Conservation (phyloP, 2,888 invertebrate genomes). For the Eubasilissa splendida region DNA sequence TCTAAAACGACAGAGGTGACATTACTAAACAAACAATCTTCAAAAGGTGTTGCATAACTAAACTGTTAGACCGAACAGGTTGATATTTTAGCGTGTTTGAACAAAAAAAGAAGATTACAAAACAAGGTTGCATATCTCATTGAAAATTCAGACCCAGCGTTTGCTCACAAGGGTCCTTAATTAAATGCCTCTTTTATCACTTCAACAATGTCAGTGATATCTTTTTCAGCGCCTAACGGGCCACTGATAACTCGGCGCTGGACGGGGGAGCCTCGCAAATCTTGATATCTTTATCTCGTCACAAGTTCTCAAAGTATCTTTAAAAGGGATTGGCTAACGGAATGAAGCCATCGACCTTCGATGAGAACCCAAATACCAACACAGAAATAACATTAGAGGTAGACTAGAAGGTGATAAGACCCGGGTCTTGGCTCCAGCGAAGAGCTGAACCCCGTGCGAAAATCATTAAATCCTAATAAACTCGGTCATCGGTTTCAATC, state of each 20-base stretch:
- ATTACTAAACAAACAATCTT: background rate
- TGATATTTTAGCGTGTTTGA: slow-evolving; percentile 4
- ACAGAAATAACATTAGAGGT: slow-evolving; percentile 53
- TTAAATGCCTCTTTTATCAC: slow-evolving; percentile 48
- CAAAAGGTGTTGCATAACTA: slow-evolving; percentile 42
- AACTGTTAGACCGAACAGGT: slow-evolving; percentile 45
- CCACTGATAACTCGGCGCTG: background rate
- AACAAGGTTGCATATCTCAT: background rate
- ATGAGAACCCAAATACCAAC: slow-evolving; percentile 15
- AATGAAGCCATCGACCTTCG: background rate
- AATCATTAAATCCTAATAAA: slow-evolving; percentile 51
- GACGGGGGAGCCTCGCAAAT: slow-evolving; percentile 39
- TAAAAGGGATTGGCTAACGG: slow-evolving; percentile 21
- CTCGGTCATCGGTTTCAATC: background rate
- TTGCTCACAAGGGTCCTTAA: slow-evolving; percentile 40
- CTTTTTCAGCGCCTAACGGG: slow-evolving; percentile 37
- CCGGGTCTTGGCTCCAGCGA: slow-evolving; percentile 32
- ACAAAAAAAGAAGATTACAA: too few species aligned
- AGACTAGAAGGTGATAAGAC: slow-evolving; percentile 41
- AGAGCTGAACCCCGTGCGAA: slow-evolving; percentile 49
- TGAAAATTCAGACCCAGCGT: background rate
- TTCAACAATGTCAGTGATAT: slow-evolving; percentile 32
- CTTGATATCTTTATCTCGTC: slow-evolving; percentile 48
- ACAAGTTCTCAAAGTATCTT: slow-evolving; percentile 17
- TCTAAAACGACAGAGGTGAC: background rate